Evolutionary conservation across 1,140 invertebrate species (phyloP).

Genomic region (Lasaia peninsularis): DNA sequence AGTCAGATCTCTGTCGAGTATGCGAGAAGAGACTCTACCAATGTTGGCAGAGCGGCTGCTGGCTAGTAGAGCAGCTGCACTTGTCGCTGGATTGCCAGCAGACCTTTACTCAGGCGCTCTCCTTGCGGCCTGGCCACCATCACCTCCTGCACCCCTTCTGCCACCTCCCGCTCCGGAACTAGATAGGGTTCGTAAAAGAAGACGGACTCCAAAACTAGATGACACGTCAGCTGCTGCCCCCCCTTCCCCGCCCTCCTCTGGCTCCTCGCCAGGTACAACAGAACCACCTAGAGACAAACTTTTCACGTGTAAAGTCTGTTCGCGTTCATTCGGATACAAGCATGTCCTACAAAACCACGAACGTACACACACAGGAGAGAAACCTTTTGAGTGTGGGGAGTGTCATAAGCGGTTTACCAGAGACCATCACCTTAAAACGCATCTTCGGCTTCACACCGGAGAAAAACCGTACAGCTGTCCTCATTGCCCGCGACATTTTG

Average conservation of each 20-base stretch:
- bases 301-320: constrained; percentile 92
- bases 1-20: constrained; percentile 67
- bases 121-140: constrained; percentile 64
- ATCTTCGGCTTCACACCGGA: constrained; percentile 94
- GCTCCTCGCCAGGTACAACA: constrained; percentile 67
- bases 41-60: constrained; percentile 69
- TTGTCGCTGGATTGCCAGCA: constrained; percentile 68
- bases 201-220: constrained; percentile 62
- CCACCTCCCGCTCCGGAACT: constrained; percentile 62
- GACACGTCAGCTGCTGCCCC: constrained; percentile 49
- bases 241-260: constrained; percentile 67
- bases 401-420: constrained; percentile 97
- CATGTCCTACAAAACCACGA: constrained; percentile 97
- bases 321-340: constrained; percentile 94
- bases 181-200: constrained; percentile 70
- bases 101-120: constrained; percentile 72
- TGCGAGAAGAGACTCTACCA: constrained; percentile 70
- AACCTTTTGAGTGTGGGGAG: constrained; percentile 96
- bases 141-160: constrained; percentile 62
- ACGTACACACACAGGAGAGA: constrained; percentile 96
- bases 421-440: constrained; percentile 96
- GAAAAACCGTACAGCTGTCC: constrained; percentile 95
- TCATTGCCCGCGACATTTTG: constrained; percentile 94
- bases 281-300: constrained; percentile 85
- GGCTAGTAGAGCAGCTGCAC: constrained; percentile 66